phyloP scores from a whole-genome alignment of 2,888 invertebrate genomes.

The Hofmannophila pseudospretella region DNA sequence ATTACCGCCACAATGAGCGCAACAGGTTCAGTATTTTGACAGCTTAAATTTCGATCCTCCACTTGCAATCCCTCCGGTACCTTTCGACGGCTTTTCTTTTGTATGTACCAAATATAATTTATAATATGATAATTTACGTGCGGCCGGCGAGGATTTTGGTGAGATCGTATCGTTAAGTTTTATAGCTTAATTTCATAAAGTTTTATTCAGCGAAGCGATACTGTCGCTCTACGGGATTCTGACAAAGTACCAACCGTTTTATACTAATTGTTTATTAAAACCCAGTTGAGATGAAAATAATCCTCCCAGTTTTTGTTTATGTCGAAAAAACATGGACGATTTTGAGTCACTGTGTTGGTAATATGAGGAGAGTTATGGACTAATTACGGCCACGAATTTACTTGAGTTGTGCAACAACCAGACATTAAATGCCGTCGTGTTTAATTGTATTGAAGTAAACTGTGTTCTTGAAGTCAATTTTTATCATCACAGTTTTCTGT shows the following conservation, averaged over 20 bases:
- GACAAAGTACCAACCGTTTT: constrained; percentile 14
- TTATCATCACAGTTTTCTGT: background rate
- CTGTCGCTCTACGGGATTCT: constrained; percentile 17
- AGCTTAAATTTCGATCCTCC: constrained; percentile 44
- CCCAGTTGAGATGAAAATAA: constrained; percentile 24
- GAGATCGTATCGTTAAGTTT: constrained; percentile 55
- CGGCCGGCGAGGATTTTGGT: constrained; percentile 24
- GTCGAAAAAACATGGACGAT: constrained; percentile 26
- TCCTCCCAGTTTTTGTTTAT: constrained; percentile 25
- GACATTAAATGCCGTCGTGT: constrained; percentile 25
- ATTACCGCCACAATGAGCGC: constrained; percentile 49
- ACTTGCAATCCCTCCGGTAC: constrained; percentile 15
- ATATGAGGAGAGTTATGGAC: constrained; percentile 12
- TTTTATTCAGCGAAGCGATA: constrained; percentile 29
- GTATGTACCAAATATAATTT: constrained; percentile 29
- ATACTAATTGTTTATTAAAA: constrained; percentile 38
- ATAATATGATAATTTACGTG: constrained; percentile 49
- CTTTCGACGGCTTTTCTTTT: constrained; percentile 32
- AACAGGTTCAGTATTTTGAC: constrained; percentile 54
- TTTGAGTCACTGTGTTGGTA: constrained; percentile 18
- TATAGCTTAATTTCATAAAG: constrained; percentile 51
- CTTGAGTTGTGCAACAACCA: constrained; percentile 26
- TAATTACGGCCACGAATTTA: constrained; percentile 28
- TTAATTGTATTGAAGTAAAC: constrained; percentile 21
- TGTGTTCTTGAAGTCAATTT: constrained; percentile 11